Evolutionary conservation across 2,797 vertebrate species (phyloP).

Genomic region (Pantherophis alleghaniensis): DNA sequence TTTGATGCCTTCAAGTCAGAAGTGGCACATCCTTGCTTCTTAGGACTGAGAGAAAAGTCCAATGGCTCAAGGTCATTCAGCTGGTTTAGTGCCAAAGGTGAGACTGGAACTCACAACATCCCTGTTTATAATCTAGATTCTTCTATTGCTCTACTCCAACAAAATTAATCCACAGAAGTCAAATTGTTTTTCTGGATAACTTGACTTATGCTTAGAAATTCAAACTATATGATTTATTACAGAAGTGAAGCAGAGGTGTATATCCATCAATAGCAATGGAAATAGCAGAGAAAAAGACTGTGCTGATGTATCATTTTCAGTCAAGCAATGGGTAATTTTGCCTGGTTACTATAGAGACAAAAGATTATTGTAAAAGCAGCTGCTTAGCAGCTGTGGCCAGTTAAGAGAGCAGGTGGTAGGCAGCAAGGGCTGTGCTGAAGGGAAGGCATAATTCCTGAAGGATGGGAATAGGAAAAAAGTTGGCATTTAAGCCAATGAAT

Average conservation of each 20-base stretch:
- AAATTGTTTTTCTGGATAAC: background rate
- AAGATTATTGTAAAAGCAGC: conserved; percentile 46
- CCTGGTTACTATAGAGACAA: conserved; percentile 59
- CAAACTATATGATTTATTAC: conserved; percentile 6
- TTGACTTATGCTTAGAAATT: background rate
- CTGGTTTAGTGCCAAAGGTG: background rate
- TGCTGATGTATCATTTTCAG: background rate
- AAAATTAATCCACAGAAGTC: background rate
- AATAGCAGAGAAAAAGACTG: conserved; percentile 8
- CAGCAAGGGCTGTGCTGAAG: conserved; percentile 34
- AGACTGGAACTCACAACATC: background rate
- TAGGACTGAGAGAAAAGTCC: background rate
- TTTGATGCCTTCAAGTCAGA: background rate
- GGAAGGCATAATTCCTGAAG: conserved; percentile 40
- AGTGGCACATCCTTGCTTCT: background rate
- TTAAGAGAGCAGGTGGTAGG: conserved; percentile 46
- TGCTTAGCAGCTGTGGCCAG: conserved; percentile 56
- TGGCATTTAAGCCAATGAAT: background rate
- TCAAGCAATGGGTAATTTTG: conserved; percentile 43
- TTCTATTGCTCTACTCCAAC: background rate
- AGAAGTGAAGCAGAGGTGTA: conserved; percentile 33
- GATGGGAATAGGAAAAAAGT: background rate
- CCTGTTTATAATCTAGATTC: background rate
- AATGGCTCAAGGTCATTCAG: background rate
- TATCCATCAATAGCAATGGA: conserved; percentile 20